Evolutionary conservation across 1,140 invertebrate species (phyloP), one percentile per base, ranked within the genome.

Genomic region (Trachelipus rathkii): DNA sequence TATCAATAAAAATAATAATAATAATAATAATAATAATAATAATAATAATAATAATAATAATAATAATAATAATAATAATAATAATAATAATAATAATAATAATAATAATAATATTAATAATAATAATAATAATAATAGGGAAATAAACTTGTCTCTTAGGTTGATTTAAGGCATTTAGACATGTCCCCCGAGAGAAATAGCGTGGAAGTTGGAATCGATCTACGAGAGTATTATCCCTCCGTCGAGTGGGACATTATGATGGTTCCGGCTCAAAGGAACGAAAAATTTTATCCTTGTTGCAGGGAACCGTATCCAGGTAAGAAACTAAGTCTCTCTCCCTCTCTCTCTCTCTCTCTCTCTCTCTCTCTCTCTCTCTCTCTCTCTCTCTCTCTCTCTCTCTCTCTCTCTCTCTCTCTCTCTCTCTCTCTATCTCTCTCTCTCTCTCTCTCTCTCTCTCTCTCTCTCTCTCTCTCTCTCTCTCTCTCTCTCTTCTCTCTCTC

Each of bases 241-340:
- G 95, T 98, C 0, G 96, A 98, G 84, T 99, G 97, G 97, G 97
- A 99, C 84, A 95, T 99, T 77, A 88, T 99, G 10, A 90, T 92
- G 13, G 96, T 99, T 0, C 91, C 93, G n/a, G 92, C 97, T 70
- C 90, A 96, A 86, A 89, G 94, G 66, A 94, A 96, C 82, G 92
- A 93, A 82, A 93, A 92, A 83, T 95, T 91, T 84, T 97, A 96
- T 85, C 90, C 93, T 0, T 95, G 94, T 84, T 96, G 93, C 85
- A 87, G 89, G 68, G 91, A 96, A 83, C 93, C 93, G 0, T 95
- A 95, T 86, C 92, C 92, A 79, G 92, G 92, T 92, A 85, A 84
- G 77, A 15, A 72, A 66, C 33, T 0, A 11, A 33, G 33, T 3
- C 6, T 33, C 33, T 33, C 33, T 33, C 33, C 6, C 33, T 33